Evolutionary conservation across 2,113 vertebrate species (phyloP).

Genomic region (Sinocyclocheilus grahami): DNA sequence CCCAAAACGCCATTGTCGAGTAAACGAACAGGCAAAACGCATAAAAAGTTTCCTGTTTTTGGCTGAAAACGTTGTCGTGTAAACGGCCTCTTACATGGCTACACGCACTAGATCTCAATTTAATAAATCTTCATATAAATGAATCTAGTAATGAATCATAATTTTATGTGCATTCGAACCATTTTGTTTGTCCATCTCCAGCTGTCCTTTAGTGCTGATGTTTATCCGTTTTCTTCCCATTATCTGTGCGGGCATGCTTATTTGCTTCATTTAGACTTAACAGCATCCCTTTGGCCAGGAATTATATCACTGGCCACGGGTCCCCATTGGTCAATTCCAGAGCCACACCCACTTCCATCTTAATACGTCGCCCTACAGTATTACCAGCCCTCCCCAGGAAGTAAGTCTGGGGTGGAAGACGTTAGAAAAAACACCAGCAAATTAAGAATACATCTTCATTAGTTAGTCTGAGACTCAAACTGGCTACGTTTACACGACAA

Average conservation of each 20-base stretch:
- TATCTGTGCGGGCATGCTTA: constrained; percentile 12
- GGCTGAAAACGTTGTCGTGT: too few species aligned
- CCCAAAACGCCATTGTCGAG: too few species aligned
- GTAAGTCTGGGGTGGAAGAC: constrained; percentile 49
- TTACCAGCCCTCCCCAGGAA: constrained; percentile 23
- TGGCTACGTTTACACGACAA: too few species aligned
- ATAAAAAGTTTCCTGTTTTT: too few species aligned
- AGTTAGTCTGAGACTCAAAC: too few species aligned
- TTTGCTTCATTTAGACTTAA: constrained; percentile 26
- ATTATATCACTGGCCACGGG: background rate
- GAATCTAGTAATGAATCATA: background rate
- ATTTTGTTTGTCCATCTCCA: constrained; percentile 15
- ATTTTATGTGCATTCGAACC: background rate
- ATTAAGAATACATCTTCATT: too few species aligned
- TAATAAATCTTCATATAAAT: background rate
- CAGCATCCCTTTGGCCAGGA: background rate
- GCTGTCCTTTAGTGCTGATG: constrained; percentile 14
- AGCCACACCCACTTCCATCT: constrained; percentile 18
- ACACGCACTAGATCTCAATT: background rate
- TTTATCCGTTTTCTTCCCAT: constrained; percentile 35
- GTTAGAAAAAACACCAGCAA: too few species aligned
- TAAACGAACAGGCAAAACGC: too few species aligned
- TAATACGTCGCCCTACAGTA: constrained; percentile 24
- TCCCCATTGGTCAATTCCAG: background rate
- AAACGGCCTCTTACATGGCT: background rate